Evolutionary conservation across 2,888 invertebrate genomes (phyloP), one percentile per base, ranked within the genome.

Genomic region (Pharmacophagus antenor): DNA sequence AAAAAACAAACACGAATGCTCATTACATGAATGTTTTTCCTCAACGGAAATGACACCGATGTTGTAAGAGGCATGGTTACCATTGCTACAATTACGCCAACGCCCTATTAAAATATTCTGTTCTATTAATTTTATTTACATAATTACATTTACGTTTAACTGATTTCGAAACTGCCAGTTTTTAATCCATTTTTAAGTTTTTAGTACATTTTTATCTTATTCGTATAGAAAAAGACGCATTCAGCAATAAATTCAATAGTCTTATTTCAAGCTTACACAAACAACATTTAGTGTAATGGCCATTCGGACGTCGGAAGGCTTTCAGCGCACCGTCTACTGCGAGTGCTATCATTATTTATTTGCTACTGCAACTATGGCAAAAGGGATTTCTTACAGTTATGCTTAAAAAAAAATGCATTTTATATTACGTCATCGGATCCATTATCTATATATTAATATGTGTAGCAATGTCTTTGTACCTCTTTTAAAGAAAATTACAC

Each of bases 331-430:
- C 56, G 49, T 56, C 57, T 56, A 51, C 51, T 48, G 52, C 56
- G 57, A 65, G 63, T 65, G 67, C 67, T 61, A 66, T 65, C 64
- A 63, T 68, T 70, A 70, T 70, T 68, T 70, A 69, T 70, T 70
- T 69, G 31, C 64, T 65, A 61, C 64, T 65, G 56, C 62, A 61
- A 56, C 56, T 51, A 22, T 31, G 44, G 22, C 22, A 46, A 31
- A 31, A 46, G 15, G 22, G 22, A 47, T 46, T 46, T 44, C 17
- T 21, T 44, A 42, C 17, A 44, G 27, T 44, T 44, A 25, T 22
- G 25, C 46, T 22, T 5, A 22, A 20, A 8, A 20, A 46, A 47
- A 46, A 4, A 7, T n/a, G 15, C 31, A 37, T 25, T n/a, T 49
- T 12, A 17, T 46, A 54, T 46, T 46, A 46, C 21, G 4, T 7